phyloP scores from a whole-genome alignment of 2,113 vertebrate species.

The Syngnathus floridae region DNA sequence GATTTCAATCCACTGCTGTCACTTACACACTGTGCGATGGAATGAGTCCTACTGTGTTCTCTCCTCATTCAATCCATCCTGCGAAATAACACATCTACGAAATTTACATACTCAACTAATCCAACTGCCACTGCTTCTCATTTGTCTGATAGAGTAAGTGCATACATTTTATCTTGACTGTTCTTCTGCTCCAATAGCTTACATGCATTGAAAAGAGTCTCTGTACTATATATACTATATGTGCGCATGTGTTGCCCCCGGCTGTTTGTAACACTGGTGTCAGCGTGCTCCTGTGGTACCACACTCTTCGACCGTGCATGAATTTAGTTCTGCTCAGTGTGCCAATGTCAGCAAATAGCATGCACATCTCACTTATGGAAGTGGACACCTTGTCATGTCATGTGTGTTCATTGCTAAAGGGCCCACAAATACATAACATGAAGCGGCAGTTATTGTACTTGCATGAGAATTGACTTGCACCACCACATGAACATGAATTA shows the following conservation, averaged over 20 bases:
- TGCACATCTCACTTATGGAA: conserved; percentile 39
- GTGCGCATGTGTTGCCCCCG: conserved; percentile 22
- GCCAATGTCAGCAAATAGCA: conserved; percentile 56
- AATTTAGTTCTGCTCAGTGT: conserved; percentile 51
- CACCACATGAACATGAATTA: not conserved
- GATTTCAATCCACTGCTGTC: not conserved
- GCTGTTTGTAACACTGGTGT: conserved; percentile 45
- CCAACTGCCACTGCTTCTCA: not conserved
- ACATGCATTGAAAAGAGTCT: conserved; percentile 6
- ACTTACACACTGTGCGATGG: not conserved
- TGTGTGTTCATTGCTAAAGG: conserved; percentile 26
- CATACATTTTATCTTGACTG: not conserved
- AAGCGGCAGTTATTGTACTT: not conserved
- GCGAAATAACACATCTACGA: not conserved
- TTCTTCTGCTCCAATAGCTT: conserved; percentile 12
- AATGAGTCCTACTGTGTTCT: not conserved
- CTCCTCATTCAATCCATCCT: not conserved
- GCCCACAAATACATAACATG: not conserved
- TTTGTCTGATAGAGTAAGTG: conserved; percentile 7
- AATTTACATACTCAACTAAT: not conserved
- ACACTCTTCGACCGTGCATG: conserved; percentile 45
- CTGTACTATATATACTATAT: not conserved
- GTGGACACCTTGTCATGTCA: conserved; percentile 45
- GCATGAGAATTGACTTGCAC: not conserved
- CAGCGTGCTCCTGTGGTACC: conserved; percentile 22